Evolutionary conservation across 2,888 invertebrate genomes (phyloP).

Genomic region (Sialis lutaria): DNA sequence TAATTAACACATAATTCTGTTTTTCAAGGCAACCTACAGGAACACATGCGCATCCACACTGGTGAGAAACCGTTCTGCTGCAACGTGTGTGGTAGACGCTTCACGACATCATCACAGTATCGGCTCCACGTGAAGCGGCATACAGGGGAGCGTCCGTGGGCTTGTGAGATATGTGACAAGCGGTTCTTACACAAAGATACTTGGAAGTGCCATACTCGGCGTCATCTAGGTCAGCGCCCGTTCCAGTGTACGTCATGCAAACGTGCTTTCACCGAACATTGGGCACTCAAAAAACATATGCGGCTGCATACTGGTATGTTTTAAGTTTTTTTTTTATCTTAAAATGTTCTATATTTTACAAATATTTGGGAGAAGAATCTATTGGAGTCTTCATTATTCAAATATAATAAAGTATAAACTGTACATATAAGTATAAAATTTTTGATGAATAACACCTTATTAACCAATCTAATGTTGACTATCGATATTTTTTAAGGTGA

Average conservation of each 20-base stretch:
- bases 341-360: too few relatives aligned
- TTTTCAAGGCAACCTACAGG: constrained; percentile 15
- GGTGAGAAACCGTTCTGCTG: constrained; percentile 65
- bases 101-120: constrained; percentile 58
- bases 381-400: too few relatives aligned
- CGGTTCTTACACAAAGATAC: constrained; percentile 40
- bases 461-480: too few relatives aligned
- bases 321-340: neutral
- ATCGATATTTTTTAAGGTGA: constrained; percentile 23
- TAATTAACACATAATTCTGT: too few relatives aligned
- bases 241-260: constrained; percentile 39
- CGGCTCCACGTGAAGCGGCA: constrained; percentile 46
- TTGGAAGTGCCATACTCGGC: constrained; percentile 44
- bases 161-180: constrained; percentile 38
- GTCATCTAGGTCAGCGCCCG: constrained; percentile 46
- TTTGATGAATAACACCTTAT: too few relatives aligned
- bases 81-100: constrained; percentile 42
- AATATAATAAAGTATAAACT: too few relatives aligned
- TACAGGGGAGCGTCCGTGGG: constrained; percentile 38
- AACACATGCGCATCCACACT: constrained; percentile 55
- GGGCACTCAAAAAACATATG: constrained; percentile 45
- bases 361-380: too few relatives aligned
- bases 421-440: too few relatives aligned
- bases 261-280: constrained; percentile 44
- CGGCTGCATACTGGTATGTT: constrained; percentile 35